A percentile compares a stretch with the other conserved stretches of the same genome.
Evolutionary conservation across 2,888 invertebrate genomes (phyloP).

Genomic region (Euzophera pinguis): DNA sequence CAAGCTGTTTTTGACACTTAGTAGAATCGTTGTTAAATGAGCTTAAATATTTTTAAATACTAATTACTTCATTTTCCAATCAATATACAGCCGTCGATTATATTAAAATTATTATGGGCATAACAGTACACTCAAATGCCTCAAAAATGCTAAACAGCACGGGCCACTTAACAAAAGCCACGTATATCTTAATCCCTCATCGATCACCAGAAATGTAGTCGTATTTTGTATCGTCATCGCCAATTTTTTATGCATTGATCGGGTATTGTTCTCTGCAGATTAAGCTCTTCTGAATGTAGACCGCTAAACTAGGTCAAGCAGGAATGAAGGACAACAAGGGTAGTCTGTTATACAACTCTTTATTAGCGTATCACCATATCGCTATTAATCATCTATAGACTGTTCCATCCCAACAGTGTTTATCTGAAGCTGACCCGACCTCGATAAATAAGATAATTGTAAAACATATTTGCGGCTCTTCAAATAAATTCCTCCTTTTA

Average conservation of each 20-base stretch:
- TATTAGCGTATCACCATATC: constrained; percentile 45
- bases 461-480: constrained; percentile 3
- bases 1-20: too few species aligned
- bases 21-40: too few species aligned
- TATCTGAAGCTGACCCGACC: constrained; percentile 11
- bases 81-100: neutral
- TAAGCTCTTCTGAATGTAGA: constrained; percentile 40
- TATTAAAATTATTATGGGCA: neutral
- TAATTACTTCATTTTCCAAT: neutral
- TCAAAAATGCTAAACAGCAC: neutral
- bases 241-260: constrained; percentile 27
- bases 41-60: neutral
- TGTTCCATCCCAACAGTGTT: neutral
- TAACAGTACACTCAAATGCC: neutral
- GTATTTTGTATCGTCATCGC: constrained; percentile 5
- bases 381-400: constrained; percentile 9
- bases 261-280: constrained; percentile 47
- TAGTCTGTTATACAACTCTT: constrained; percentile 45
- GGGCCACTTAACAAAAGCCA: constrained; percentile 4
- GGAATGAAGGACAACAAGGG: constrained; percentile 51
- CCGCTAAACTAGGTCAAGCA: constrained; percentile 68
- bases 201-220: neutral
- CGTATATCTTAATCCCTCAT: constrained; percentile 9
- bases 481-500: neutral
- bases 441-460: constrained; percentile 13